These are phyloP conservation scores for Ascidia mentula DNA, from an alignment of 23 tunicate genomes.

Conservation along the genomic window DNA sequence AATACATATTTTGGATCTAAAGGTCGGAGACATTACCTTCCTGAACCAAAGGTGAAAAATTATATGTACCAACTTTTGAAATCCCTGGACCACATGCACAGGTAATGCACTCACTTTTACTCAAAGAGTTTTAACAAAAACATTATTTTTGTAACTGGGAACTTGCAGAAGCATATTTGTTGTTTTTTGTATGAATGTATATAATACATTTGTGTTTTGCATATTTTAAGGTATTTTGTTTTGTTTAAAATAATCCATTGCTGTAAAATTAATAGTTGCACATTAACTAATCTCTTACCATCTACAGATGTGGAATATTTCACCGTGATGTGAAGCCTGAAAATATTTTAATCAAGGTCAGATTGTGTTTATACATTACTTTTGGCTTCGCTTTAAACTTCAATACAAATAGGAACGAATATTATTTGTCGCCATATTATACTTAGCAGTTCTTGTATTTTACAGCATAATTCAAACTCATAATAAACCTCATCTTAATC, in stretches of 20 bases:
- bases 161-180: background rate
- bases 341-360: constrained; percentile 85
- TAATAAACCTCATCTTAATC: background rate
- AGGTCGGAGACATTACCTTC: constrained; percentile 83
- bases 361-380: background rate
- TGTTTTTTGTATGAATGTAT: background rate
- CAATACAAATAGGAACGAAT: no score
- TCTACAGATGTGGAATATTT: constrained; percentile 98
- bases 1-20: no score
- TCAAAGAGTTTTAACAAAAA: background rate
- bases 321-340: constrained; percentile 97
- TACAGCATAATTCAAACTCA: background rate
- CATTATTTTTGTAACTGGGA: background rate
- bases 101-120: no score
- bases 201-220: background rate
- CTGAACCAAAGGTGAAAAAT: constrained; percentile 89
- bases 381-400: background rate
- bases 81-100: constrained; percentile 97
- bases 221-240: background rate
- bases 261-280: no score
- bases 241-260: no score
- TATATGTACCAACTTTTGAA: constrained; percentile 92
- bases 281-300: no score
- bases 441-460: no score
- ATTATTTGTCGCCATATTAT: no score